These are phyloP conservation scores for Rhinella marina DNA, from an alignment of 2,797 vertebrate species.

Conservation along the genomic window DNA sequence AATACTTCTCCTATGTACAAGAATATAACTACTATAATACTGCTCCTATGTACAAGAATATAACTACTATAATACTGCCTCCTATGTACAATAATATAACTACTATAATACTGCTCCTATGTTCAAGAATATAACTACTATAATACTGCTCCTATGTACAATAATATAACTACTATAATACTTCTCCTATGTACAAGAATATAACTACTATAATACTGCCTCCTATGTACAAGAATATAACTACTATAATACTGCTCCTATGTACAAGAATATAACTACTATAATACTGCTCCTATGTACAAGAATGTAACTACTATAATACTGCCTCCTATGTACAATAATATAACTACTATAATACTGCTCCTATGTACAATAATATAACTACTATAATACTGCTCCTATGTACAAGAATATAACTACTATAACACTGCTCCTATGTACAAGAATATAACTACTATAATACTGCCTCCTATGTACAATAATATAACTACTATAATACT, in stretches of 20 bases:
- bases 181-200: neutral
- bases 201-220: neutral
- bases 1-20: neutral
- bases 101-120: neutral
- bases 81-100: too few species aligned
- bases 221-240: neutral
- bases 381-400: neutral
- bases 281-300: neutral
- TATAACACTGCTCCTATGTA: neutral
- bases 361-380: neutral
- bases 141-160: neutral
- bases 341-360: constrained; percentile 5
- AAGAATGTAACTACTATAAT: constrained; percentile 9
- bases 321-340: neutral
- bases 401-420: neutral
- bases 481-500: neutral
- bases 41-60: too few species aligned
- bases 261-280: constrained; percentile 5
- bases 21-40: neutral
- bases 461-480: neutral
- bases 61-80: too few species aligned
- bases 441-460: constrained; percentile 1
- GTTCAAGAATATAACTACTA: constrained; percentile 3
- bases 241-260: neutral
- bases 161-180: constrained; percentile 6